Evolutionary conservation across 2,113 vertebrate species (phyloP).

Genomic region (Rhabdornis inornatus): DNA sequence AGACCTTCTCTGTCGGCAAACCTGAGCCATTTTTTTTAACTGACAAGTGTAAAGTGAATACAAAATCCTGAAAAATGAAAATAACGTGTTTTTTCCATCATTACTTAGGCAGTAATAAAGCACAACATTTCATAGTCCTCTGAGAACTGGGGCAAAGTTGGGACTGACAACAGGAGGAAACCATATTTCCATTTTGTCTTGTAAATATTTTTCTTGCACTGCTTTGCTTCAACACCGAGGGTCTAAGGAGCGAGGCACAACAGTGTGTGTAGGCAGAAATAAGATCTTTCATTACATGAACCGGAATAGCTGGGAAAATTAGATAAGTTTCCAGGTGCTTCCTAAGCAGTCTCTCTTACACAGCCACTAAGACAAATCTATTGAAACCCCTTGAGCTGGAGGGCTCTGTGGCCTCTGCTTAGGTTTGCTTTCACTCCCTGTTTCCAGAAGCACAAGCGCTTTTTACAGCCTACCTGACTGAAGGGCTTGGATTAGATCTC

Average conservation of each 20-base stretch:
- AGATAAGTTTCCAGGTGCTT: constrained; percentile 33
- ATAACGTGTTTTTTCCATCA: not conserved
- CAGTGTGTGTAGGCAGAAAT: not conserved
- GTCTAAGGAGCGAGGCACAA: not conserved
- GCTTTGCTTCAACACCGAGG: not conserved
- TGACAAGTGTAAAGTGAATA: not conserved
- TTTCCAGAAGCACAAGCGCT: not conserved
- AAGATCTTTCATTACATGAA: not conserved
- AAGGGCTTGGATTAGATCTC: not conserved
- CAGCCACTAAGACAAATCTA: not conserved
- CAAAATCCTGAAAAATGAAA: not conserved
- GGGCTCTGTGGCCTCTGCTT: not conserved
- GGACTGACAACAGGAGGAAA: not conserved
- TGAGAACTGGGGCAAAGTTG: not conserved
- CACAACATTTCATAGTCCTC: not conserved
- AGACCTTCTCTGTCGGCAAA: not conserved
- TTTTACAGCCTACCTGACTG: not conserved
- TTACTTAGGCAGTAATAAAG: not conserved
- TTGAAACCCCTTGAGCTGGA: not conserved
- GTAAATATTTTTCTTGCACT: constrained; percentile 5
- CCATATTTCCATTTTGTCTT: not conserved
- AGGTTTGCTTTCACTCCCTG: not conserved
- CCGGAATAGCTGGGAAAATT: constrained; percentile 21
- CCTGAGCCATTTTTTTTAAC: not conserved
- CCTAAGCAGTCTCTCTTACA: not conserved